Percentiles rank a stretch among this genome's conserved stretches.
phyloP scores from a whole-genome alignment of 64 coral and sea anemone species.

The Orbicella faveolata region DNA sequence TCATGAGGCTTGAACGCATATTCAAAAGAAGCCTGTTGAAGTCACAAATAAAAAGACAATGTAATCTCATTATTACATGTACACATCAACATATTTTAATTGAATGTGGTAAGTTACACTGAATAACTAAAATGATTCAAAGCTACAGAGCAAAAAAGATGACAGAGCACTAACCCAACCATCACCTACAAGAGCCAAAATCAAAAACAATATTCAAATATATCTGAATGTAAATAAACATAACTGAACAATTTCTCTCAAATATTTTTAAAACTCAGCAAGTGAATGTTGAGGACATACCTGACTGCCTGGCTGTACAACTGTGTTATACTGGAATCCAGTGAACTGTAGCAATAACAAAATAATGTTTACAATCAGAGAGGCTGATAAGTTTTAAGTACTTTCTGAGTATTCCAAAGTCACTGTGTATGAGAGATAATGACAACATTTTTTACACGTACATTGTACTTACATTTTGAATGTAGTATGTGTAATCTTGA shows the following conservation, averaged over 20 bases:
- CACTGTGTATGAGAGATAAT: neutral
- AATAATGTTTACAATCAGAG: neutral
- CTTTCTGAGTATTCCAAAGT: neutral
- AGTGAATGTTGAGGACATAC: constrained; percentile 17
- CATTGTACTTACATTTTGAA: constrained; percentile 93
- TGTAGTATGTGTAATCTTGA: constrained; percentile 98
- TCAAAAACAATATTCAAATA: neutral
- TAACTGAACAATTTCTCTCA: neutral
- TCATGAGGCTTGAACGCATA: constrained; percentile 98
- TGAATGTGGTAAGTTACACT: no score
- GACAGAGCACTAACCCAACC: no score
- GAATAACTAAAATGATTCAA: no score
- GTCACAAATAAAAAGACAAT: neutral
- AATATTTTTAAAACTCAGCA: neutral
- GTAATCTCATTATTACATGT: neutral
- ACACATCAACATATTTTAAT: no score
- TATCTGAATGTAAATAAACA: neutral
- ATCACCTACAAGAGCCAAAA: no score
- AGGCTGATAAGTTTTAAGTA: neutral
- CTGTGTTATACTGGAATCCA: constrained; percentile 74
- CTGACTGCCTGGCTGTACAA: constrained; percentile 93
- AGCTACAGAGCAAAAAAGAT: no score
- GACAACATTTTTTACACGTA: neutral
- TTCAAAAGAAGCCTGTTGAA: constrained; percentile 87
- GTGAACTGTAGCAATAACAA: constrained; percentile 74